Evolutionary conservation across 1,140 invertebrate species (phyloP).

Genomic region (Sminthurinus signatus): DNA sequence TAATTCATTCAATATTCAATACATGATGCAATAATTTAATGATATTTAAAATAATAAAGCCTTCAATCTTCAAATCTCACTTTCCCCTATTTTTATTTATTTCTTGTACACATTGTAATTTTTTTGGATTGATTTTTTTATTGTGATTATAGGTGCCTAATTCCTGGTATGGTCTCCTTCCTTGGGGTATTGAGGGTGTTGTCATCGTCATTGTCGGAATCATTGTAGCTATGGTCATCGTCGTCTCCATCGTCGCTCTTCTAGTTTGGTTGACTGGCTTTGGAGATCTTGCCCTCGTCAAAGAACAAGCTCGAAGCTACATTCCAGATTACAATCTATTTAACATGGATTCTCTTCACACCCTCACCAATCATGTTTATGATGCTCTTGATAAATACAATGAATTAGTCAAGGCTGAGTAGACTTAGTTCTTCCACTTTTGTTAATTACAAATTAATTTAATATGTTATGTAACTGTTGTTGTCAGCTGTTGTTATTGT

Average conservation of each 20-base stretch:
- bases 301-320: slow-evolving; percentile 31
- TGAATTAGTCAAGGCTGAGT: slow-evolving; percentile 21
- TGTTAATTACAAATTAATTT: neutral
- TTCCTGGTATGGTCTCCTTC: slow-evolving; percentile 38
- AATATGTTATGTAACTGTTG: neutral
- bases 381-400: slow-evolving; percentile 39
- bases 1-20: neutral
- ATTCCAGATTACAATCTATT: slow-evolving; percentile 12
- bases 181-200: slow-evolving; percentile 41
- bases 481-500: neutral
- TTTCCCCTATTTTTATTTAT: slow-evolving; percentile 7
- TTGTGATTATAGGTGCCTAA: slow-evolving; percentile 33
- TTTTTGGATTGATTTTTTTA: neutral
- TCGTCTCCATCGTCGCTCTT: slow-evolving; percentile 35
- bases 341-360: slow-evolving; percentile 19
- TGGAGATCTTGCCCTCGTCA: slow-evolving; percentile 32
- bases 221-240: slow-evolving; percentile 39
- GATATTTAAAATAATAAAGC: too few relatives aligned
- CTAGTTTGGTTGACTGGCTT: slow-evolving; percentile 38
- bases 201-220: slow-evolving; percentile 38
- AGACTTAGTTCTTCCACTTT: neutral
- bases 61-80: too few relatives aligned
- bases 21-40: neutral
- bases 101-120: too few relatives aligned
- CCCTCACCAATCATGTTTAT: slow-evolving; percentile 24